phyloP scores from a whole-genome alignment of 2,797 vertebrate species.

The Zalophus californianus region DNA sequence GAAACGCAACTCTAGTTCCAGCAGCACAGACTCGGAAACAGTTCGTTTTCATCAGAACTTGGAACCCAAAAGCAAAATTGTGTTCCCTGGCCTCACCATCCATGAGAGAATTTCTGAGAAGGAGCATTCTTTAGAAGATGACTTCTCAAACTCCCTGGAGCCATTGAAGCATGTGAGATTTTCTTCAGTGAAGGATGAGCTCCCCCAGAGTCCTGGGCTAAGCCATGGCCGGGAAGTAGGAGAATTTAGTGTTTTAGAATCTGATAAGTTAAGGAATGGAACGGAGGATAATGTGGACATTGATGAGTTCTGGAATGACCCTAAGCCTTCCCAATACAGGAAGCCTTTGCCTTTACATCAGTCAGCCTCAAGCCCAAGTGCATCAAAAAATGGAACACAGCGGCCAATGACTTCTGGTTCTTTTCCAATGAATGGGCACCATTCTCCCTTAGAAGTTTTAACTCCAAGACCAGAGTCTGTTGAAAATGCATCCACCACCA shows the following conservation, averaged over 20 bases:
- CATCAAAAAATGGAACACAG: constrained; percentile 39
- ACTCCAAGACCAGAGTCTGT: constrained; percentile 62
- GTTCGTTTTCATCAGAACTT: constrained; percentile 81
- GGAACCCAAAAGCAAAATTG: constrained; percentile 83
- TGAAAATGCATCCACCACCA: constrained; percentile 53
- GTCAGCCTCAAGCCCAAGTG: constrained; percentile 48
- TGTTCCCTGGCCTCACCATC: constrained; percentile 81
- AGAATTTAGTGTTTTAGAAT: constrained; percentile 89
- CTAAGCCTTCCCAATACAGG: neutral
- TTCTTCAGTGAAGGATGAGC: constrained; percentile 82
- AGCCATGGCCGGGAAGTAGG: constrained; percentile 83
- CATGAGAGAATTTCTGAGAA: constrained; percentile 86
- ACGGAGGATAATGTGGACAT: constrained; percentile 10
- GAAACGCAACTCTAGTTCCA: constrained; percentile 90
- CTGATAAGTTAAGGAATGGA: constrained; percentile 67
- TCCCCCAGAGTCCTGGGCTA: constrained; percentile 75
- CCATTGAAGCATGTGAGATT: constrained; percentile 93
- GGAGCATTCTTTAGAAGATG: constrained; percentile 75
- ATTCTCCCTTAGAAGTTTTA: constrained; percentile 67
- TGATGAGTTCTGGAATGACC: constrained; percentile 58
- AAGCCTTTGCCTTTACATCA: constrained; percentile 57
- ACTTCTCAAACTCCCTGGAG: constrained; percentile 85
- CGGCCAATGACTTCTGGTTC: neutral
- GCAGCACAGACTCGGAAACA: constrained; percentile 90
- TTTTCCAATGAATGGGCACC: constrained; percentile 9